Evolutionary conservation across 2,113 vertebrate genomes (phyloP), one percentile per base, ranked within the genome.

Genomic region (Holacanthus passer): DNA sequence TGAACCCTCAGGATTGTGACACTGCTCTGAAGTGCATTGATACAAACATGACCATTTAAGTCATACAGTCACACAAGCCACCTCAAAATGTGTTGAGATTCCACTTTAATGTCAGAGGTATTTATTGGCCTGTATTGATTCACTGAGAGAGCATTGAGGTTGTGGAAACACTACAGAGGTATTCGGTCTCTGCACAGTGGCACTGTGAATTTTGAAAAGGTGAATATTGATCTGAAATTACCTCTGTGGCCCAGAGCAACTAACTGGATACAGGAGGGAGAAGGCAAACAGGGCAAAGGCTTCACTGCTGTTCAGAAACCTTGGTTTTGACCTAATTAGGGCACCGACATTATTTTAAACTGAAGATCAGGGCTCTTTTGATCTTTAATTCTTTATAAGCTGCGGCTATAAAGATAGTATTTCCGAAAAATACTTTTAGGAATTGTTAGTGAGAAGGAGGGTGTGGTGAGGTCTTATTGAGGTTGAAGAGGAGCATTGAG

Each of bases 141-240:
- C 39, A 3, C 70, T 7, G 5, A 56, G 37, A 71, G 52, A 77
- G 63, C 76, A 58, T 76, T 59, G 39, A 56, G 71, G 47, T 47
- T 29, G 43, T 37, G 48, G 47, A 60, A 83, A 64, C 19, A 13
- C 31, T 0, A 27, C 37, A 20, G 41, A 73, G 39, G 41, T 70
- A 16, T 76, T 47, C 10, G 1, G 16, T 47, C 70, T 65, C 31
- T 29, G 62, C 65, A 19, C n/a, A 48, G 80, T 7, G 31, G 52
- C 1, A 35, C 24, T 2, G 7, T 83, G 89, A 85, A 93, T 88
- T 82, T 69, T 69, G 29, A 91, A 73, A 60, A 69, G 81, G 41
- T 16, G 4, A 64, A 60, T 80, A 85, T 91, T 71, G 87, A 89
- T 89, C 66, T 55, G 47, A 47, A 77, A 72, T 60, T 9, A 82